Conservation (phyloP, 2,113 vertebrate species). For the Ceratotherium simum region DNA sequence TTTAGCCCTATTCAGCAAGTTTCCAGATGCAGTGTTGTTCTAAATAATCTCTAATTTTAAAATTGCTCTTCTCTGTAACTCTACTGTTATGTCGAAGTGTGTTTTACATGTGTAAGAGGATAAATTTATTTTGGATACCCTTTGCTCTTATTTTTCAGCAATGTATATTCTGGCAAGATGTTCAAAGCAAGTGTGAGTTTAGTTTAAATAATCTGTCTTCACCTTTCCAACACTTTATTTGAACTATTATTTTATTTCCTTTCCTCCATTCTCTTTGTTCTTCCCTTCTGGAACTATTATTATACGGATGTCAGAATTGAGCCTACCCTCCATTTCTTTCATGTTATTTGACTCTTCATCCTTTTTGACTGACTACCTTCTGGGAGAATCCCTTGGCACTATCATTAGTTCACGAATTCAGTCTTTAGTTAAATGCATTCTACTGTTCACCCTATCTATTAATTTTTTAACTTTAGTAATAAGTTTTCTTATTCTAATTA, state of each 20-base stretch:
- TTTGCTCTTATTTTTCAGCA: slow-evolving; percentile 18
- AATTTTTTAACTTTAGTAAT: neutral
- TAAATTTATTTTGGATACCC: neutral
- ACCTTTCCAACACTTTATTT: neutral
- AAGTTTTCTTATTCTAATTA: neutral
- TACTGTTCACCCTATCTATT: neutral
- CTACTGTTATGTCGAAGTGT: neutral
- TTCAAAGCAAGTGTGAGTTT: neutral
- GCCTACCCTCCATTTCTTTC: neutral
- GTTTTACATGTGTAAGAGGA: neutral
- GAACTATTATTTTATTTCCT: neutral
- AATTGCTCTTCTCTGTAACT: neutral
- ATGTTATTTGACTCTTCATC: neutral
- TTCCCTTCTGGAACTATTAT: neutral
- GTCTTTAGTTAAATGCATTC: neutral
- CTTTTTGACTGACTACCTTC: neutral
- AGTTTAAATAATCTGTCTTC: neutral
- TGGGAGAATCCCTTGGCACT: neutral
- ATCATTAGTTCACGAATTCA: neutral
- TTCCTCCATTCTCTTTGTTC: neutral
- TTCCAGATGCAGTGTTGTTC: neutral
- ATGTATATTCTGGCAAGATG: neutral
- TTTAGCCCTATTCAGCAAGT: neutral
- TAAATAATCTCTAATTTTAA: neutral
- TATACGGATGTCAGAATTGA: neutral